Evolutionary conservation across 2,888 invertebrate species (phyloP), one percentile per base, ranked within the genome.

Genomic region (Bibio marci): DNA sequence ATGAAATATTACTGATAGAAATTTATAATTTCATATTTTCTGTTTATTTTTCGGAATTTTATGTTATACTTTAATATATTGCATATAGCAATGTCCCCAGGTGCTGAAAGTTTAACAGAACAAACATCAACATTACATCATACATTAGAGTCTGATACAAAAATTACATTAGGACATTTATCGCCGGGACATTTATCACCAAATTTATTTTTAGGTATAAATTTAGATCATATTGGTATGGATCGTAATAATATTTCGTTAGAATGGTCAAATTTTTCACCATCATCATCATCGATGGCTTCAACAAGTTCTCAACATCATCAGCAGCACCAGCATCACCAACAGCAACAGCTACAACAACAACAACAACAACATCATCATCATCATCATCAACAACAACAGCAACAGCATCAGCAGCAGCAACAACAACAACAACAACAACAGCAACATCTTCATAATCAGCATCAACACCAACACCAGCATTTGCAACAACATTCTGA

Each of bases 201-300:
- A 2, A 62, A 62, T 39, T 57, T 62, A 14, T 62, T 62, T 39
- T 51, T 62, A 13, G 60, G 61, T 46, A 53, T 62, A 6, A 62
- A 62, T 47, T 59, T 62, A 26, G 62, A 62, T 46, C 55, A 57
- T 36, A 49, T 59, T 47, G 55, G 57, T 3, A 45, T 62, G 37
- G 62, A 62, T 26, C 52, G 62, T 12, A 57, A 49, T 33, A 46
- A 42, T 33, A 49, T 62, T 15, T 58, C 61, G 34, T 56, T 62
- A 55, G 62, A 62, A 44, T 62, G 62, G 62, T 35, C 34, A 11
- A 44, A 30, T 26, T 44, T 37, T 27, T 27, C 39, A 22, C 5
- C 37, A 32, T 22, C 28, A 13, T 17, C 36, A 18, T 17, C 27
- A 31, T 31, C 35, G 25, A 28, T 30, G 17, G 10, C 31, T 17